Evolutionary conservation across 2,888 invertebrate genomes (phyloP), one percentile per base, ranked within the genome.

Genomic region (Mythimna ferrago): DNA sequence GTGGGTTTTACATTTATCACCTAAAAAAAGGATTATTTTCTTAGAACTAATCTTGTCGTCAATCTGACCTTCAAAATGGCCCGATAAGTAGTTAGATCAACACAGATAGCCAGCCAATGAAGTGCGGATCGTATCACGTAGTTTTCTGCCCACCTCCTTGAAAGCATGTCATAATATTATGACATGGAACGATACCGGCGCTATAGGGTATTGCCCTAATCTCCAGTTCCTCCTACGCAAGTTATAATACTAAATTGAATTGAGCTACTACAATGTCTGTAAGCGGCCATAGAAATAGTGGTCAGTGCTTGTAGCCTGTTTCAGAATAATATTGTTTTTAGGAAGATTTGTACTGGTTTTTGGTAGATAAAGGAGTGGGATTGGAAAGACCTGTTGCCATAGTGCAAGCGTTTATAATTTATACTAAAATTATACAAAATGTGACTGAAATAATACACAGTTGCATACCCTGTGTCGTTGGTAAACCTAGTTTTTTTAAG

Each of bases 241-340:
- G 83, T 57, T 79, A 82, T 82, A 81, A 79, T 79, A 81, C 83
- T 81, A 81, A 81, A 81, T 81, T 81, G 67, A 73, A 81, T 79
- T 71, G 80, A 81, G 81, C 81, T 81, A 73, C 81, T 79, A 73
- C 71, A 82, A 68, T 81, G 70, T 81, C 16, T 54, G 11, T 11
- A 14, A 44, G 41, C 19, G 44, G 26, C 38, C 66, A 56, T 62
- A 58, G 82, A 21, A 32, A 70, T 62, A 56, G 56, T 66, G 66
- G 41, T 60, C 51, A 16, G 38, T 65, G 16, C 21, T 66, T 51
- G 21, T 19, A 32, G 10, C 0, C 2, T 65, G 51, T 64, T 66
- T 67, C 32, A 48, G 60, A 73, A 60, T 64, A 60, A 54, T 56
- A 56, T 73, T 66, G 6, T 58, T 16, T 10, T 51, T 6, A 19